Evolutionary conservation across 1,140 invertebrate genomes (phyloP).

Genomic region (Tribolium madens): DNA sequence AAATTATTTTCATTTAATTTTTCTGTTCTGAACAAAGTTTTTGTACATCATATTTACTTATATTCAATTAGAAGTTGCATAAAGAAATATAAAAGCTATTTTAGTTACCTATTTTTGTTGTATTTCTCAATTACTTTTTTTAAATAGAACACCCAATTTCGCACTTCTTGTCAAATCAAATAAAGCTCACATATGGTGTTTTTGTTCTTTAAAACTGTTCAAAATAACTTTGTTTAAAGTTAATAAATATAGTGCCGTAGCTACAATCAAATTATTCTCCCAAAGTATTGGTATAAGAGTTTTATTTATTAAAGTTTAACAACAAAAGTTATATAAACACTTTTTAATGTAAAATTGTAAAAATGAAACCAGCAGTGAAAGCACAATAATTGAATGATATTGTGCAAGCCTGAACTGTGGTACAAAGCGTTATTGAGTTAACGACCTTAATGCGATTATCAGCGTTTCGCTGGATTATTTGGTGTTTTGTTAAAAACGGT

Average conservation of each 20-base stretch:
- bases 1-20: too few species aligned
- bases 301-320: slow-evolving; percentile 31
- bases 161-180: not conserved
- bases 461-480: not conserved
- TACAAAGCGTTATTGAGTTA: not conserved
- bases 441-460: not conserved
- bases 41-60: too few species aligned
- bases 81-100: too few species aligned
- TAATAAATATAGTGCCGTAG: not conserved
- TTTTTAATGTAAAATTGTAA: not conserved
- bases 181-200: not conserved
- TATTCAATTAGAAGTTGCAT: too few species aligned
- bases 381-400: not conserved
- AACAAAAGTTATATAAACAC: slow-evolving; percentile 5
- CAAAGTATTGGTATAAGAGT: too few species aligned
- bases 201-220: not conserved
- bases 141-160: too few species aligned
- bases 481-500: not conserved
- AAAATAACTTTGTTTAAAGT: not conserved
- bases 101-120: too few species aligned
- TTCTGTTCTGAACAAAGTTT: too few species aligned
- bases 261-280: slow-evolving; percentile 1
- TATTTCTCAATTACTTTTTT: too few species aligned
- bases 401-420: not conserved
- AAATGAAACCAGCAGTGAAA: not conserved